Conservation (phyloP, 2,797 vertebrate species). For the Champsocephalus esox region DNA sequence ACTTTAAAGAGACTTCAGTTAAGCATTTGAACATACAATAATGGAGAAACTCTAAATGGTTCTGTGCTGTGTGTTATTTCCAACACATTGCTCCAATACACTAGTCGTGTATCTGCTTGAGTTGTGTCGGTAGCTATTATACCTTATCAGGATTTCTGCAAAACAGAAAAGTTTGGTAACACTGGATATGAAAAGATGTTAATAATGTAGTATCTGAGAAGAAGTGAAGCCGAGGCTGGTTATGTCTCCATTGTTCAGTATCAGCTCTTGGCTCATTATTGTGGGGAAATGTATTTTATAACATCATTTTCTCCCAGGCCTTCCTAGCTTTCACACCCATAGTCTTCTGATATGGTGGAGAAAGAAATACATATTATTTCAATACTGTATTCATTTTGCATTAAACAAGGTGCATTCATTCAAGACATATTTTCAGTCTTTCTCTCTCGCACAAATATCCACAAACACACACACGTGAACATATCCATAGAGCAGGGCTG, state of each 20-base stretch:
- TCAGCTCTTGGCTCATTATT: slow-evolving; percentile 71
- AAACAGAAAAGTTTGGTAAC: slow-evolving; percentile 64
- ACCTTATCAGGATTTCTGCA: slow-evolving; percentile 62
- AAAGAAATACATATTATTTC: slow-evolving; percentile 63
- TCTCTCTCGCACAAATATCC: slow-evolving; percentile 62
- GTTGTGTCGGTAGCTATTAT: slow-evolving; percentile 35
- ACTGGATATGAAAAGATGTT: slow-evolving; percentile 55
- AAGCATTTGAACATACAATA: slow-evolving; percentile 25
- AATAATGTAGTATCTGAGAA: slow-evolving; percentile 65
- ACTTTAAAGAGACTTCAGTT: slow-evolving; percentile 18
- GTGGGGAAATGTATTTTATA: slow-evolving; percentile 70
- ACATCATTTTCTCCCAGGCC: slow-evolving; percentile 60
- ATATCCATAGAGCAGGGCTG: slow-evolving; percentile 79
- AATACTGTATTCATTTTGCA: slow-evolving; percentile 74
- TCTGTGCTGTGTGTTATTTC: slow-evolving; percentile 16
- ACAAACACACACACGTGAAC: slow-evolving; percentile 63
- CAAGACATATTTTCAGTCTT: slow-evolving; percentile 68
- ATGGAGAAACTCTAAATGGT: slow-evolving; percentile 11
- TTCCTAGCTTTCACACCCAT: slow-evolving; percentile 62
- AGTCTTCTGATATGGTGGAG: slow-evolving; percentile 70
- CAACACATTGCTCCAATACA: slow-evolving; percentile 11
- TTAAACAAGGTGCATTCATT: slow-evolving; percentile 74
- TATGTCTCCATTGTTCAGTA: slow-evolving; percentile 71
- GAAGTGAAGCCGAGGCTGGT: slow-evolving; percentile 55
- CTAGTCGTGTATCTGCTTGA: slow-evolving; percentile 9